These are phyloP conservation scores for Argyrosomus japonicus DNA, from an alignment of 2,113 vertebrate species.

Conservation along the genomic window DNA sequence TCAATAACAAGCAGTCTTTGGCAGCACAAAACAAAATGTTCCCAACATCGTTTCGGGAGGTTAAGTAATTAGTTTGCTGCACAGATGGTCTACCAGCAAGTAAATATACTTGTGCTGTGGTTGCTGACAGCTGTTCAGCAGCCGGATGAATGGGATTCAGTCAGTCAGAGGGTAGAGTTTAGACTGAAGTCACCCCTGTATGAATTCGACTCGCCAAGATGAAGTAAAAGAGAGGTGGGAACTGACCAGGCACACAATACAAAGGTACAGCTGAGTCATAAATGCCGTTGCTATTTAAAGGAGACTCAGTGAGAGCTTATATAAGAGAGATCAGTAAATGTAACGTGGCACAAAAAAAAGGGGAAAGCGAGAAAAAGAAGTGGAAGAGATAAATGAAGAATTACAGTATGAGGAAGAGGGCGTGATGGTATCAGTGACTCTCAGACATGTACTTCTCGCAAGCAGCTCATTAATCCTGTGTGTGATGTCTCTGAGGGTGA, in stretches of 20 bases:
- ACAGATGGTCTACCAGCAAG: slow-evolving; percentile 46
- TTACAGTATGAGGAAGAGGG: slow-evolving; percentile 10
- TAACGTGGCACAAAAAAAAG: slow-evolving; percentile 13
- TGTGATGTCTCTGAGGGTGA: slow-evolving; percentile 40
- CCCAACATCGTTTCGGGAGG: not conserved
- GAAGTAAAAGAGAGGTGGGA: slow-evolving; percentile 18
- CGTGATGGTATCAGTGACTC: slow-evolving; percentile 49
- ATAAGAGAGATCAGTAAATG: slow-evolving; percentile 29
- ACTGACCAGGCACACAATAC: slow-evolving; percentile 17
- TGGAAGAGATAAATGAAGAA: slow-evolving; percentile 12
- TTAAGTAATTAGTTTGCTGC: slow-evolving; percentile 29
- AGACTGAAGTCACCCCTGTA: slow-evolving; percentile 7
- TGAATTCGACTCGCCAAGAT: slow-evolving; percentile 42
- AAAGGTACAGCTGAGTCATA: not conserved
- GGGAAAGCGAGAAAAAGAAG: not conserved
- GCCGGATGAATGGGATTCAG: slow-evolving; percentile 55
- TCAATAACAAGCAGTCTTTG: not conserved
- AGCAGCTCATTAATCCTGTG: slow-evolving; percentile 55
- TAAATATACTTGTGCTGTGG: slow-evolving; percentile 29
- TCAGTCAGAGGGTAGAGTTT: slow-evolving; percentile 37
- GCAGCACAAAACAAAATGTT: slow-evolving; percentile 3
- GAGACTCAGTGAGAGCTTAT: not conserved
- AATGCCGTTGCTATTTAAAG: slow-evolving; percentile 20
- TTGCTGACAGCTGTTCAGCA: slow-evolving; percentile 49
- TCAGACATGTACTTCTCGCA: slow-evolving; percentile 32